Base-by-base conservation (phyloP, 1,140 invertebrate species). In the Drosophila serrata region DNA sequence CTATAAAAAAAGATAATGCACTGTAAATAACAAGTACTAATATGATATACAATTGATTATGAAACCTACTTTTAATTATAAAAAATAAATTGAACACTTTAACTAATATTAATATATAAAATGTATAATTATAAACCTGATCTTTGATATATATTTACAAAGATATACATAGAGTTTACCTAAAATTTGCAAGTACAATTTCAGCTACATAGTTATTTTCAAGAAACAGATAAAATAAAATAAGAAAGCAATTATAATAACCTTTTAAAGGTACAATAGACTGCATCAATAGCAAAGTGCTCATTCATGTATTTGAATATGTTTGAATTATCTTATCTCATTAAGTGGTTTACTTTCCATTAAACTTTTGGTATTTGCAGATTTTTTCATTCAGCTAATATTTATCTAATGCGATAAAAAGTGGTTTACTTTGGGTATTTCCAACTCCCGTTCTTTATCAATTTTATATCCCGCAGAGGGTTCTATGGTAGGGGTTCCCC, bases 351-450 rank as follows among this genome's bases (percentile, higher is more conserved):
- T 60, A 12, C 27, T 24, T 51, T 40, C 13, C 33, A 43, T 24
- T 43, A n/a, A 11, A 35, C 51, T 24, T 39, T 48, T 58, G 8
- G 8, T 37, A 40, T 27, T 33, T 24, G 8, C 42, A 8, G 35
- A 59, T 72, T 70, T 59, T 31, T 69, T 46, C n/a, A 22, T 24
- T 13, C 22, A 29, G 31, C 22, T 31, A 53, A 70, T 72, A 15
- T 72, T 72, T 49, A 49, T 59, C 27, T 59, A 72, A 72, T 39
- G 43, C 67, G 22, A 48, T 59, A 72, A 72, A 72, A 72, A 72
- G 65, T 40, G 69, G 53, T 72, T 69, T 69, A 13, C 61, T 45
- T 45, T 67, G 62, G 37, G 22, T 9, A 46, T 40, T 49, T 27
- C 46, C 57, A 39, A 53, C 15, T 39, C n/a, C 29, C 29, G 39